Evolutionary conservation across 2,888 invertebrate species (phyloP).

Genomic region (Orthonychiurus folsomi): DNA sequence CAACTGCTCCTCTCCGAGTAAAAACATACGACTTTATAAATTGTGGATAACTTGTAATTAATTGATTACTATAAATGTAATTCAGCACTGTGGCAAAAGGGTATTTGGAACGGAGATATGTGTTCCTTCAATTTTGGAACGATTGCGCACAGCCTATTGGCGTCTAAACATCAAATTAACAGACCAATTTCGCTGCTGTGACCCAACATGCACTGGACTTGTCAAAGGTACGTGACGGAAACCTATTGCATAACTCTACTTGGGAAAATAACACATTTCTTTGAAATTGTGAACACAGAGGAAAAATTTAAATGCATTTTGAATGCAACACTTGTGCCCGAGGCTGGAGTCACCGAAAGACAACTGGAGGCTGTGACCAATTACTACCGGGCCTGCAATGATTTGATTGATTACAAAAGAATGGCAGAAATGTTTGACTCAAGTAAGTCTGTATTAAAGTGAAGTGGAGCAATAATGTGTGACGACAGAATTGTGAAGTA

Average conservation of each 20-base stretch:
- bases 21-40: neutral
- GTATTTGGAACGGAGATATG: conserved; percentile 39
- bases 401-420: conserved; percentile 37
- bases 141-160: conserved; percentile 38
- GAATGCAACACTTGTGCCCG: conserved; percentile 36
- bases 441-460: too few relatives aligned
- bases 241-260: too few relatives aligned
- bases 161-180: conserved; percentile 35
- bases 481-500: neutral
- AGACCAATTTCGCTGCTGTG: conserved; percentile 38
- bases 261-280: neutral
- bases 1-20: conserved; percentile 31
- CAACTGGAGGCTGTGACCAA: conserved; percentile 38
- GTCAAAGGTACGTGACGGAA: conserved; percentile 25
- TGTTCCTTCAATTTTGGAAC: conserved; percentile 37
- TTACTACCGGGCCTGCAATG: conserved; percentile 37
- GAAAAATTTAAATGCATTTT: conserved; percentile 37
- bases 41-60: neutral
- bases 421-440: conserved; percentile 40
- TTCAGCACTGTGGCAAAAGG: conserved; percentile 29
- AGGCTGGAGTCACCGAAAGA: conserved; percentile 36
- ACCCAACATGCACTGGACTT: conserved; percentile 35
- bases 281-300: conserved; percentile 19
- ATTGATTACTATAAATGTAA: conserved; percentile 5
- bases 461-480: too few relatives aligned